These are phyloP conservation scores for Calliscelio sp. DNA, from an alignment of 2,888 invertebrate genomes.

Conservation along the genomic window DNA sequence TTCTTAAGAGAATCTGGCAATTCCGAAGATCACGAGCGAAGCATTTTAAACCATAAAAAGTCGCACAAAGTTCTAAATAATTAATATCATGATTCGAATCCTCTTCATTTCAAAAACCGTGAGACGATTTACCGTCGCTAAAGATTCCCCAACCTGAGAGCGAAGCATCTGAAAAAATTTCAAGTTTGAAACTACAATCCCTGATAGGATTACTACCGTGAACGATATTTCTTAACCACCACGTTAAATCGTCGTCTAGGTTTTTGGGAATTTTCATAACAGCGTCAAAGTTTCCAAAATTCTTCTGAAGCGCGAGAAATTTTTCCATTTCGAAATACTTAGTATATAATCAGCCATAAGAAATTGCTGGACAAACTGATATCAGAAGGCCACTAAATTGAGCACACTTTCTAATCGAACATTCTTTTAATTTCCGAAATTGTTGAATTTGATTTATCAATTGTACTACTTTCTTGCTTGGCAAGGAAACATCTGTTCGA, in stretches of 20 bases:
- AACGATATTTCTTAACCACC: neutral
- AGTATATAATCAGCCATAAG: slow-evolving; percentile 18
- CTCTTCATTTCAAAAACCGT: neutral
- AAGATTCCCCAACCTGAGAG: neutral
- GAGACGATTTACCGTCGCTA: neutral
- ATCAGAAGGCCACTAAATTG: neutral
- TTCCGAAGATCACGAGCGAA: slow-evolving; percentile 24
- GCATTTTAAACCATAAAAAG: slow-evolving; percentile 56
- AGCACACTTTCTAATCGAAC: neutral
- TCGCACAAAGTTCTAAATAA: slow-evolving; percentile 36
- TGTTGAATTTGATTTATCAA: no score
- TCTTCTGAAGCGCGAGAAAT: slow-evolving; percentile 4
- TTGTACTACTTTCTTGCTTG: no score
- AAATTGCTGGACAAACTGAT: slow-evolving; percentile 4
- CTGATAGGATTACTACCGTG: neutral
- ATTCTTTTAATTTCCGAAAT: no score
- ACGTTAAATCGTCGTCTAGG: slow-evolving; percentile 15
- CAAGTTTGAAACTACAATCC: neutral
- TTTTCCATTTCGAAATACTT: slow-evolving; percentile 18
- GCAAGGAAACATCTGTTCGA: no score
- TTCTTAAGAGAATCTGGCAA: slow-evolving; percentile 34
- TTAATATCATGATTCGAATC: slow-evolving; percentile 13
- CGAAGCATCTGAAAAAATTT: neutral
- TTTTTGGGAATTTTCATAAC: slow-evolving; percentile 7
- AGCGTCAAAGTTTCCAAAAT: slow-evolving; percentile 15